Conservation (phyloP, 2,888 invertebrate genomes). For the Acrocyrtus sp. region DNA sequence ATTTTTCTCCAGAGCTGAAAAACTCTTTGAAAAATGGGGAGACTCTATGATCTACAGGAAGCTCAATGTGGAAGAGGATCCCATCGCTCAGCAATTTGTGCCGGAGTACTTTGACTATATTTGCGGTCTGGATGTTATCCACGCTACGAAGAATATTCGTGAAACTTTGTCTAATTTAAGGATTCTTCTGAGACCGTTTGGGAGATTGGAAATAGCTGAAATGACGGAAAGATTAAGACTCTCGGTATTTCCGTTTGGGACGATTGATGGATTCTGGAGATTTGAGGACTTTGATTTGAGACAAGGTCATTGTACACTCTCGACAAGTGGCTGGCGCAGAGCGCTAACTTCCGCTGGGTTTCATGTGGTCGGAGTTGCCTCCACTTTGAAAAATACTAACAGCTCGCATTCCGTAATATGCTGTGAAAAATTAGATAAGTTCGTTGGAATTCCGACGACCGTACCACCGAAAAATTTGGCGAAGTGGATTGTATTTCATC, state of each 20-base stretch:
- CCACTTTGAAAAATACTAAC: too few relatives aligned
- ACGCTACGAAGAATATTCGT: slow-evolving; percentile 10
- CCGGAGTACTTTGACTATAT: slow-evolving; percentile 19
- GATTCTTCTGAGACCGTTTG: not conserved
- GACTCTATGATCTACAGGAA: not conserved
- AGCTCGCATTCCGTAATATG: not conserved
- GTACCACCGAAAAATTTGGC: not conserved
- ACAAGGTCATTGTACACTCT: slow-evolving; percentile 4
- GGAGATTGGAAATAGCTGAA: slow-evolving; percentile 1
- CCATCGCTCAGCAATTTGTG: slow-evolving; percentile 11
- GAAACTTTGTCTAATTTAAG: slow-evolving; percentile 8
- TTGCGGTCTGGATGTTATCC: slow-evolving; percentile 11
- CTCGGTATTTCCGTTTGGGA: not conserved
- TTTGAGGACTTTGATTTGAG: slow-evolving; percentile 20
- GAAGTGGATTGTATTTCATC: not conserved
- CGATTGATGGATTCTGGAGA: slow-evolving; percentile 12
- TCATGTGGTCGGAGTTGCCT: too few relatives aligned
- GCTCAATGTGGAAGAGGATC: slow-evolving; percentile 23
- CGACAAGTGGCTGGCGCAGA: not conserved
- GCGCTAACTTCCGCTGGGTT: not conserved
- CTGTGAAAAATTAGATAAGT: not conserved
- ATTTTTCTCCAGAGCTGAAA: slow-evolving; percentile 18
- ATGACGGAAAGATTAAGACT: not conserved
- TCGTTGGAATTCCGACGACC: not conserved
- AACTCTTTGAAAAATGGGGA: slow-evolving; percentile 7